Base-by-base conservation (phyloP, 2,888 invertebrate genomes). In the Luperina nickerlii region DNA sequence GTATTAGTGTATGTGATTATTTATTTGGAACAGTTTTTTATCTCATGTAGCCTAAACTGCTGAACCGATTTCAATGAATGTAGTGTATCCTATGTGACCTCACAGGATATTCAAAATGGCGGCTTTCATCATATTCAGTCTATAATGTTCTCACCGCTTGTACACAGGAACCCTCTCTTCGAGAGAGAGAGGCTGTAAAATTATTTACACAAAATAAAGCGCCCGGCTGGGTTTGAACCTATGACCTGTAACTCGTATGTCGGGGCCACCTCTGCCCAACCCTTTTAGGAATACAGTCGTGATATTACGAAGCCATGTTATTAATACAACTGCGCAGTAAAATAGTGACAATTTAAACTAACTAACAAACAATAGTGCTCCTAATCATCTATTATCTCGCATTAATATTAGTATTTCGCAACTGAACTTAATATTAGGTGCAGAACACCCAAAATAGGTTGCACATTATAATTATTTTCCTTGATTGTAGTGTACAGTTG, bases 391-490 rank as follows among this genome's bases (percentile, higher is more conserved):
- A n/a, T n/a, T n/a, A n/a, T n/a, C n/a, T n/a, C n/a, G n/a, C n/a
- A n/a, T n/a, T n/a, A n/a, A n/a, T n/a, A n/a, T n/a, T n/a, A n/a
- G n/a, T n/a, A n/a, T 74, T 79, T 74, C 8, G 20, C 54, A 2
- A 32, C 20, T 70, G 13, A 60, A 66, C n/a, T 67, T 42, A 57
- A 54, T 67, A 57, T 80, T 80, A 76, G 66, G 38, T 51, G 4
- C 45, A 57, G 48, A 45, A 79, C 65, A 76, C 68, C 66, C 73
- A 11, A 84, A 85, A 84, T 77, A 74, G 74, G 74, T 72, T 66
- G n/a, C 18, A n/a, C 3, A 6, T 42, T 42, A 9, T 13, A 48
- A 48, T 11, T 62, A 38, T 87, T 85, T 85, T 85, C 87, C 85
- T 84, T 78, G 67, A 81, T 60, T 72, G 65, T 20, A 32, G n/a